Conservation (phyloP, 2,888 invertebrate genomes). For the Hipparchia sbordonii region DNA sequence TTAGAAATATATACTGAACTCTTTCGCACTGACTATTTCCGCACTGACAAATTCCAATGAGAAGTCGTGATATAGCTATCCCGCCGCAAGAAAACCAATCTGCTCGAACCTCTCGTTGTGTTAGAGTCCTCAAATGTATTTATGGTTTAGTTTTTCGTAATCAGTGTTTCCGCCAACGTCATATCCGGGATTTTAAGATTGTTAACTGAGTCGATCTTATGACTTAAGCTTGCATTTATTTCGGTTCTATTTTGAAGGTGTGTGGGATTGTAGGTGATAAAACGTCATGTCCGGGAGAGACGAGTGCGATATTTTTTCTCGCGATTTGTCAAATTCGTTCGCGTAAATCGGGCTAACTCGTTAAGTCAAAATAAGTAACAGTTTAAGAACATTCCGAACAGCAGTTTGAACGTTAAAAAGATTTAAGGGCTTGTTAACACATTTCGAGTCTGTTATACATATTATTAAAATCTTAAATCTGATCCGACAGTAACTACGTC, state of each 20-base stretch:
- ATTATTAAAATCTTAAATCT: conserved; percentile 5
- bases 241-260: not conserved
- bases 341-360: not conserved
- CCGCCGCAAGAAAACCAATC: not conserved
- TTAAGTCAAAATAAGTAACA: not conserved
- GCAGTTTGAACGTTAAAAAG: conserved; percentile 17
- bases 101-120: not conserved
- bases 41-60: conserved; percentile 4
- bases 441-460: not conserved
- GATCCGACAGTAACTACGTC: conserved; percentile 23
- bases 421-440: conserved; percentile 11
- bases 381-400: not conserved
- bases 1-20: conserved; percentile 19
- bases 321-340: not conserved
- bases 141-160: not conserved
- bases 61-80: conserved; percentile 15
- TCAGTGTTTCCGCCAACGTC: not conserved
- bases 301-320: not conserved
- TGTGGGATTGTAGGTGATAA: not conserved
- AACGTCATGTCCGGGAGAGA: conserved; percentile 5
- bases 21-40: not conserved
- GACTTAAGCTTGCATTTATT: not conserved
- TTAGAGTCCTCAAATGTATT: not conserved
- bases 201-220: not conserved
- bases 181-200: not conserved